Base-by-base conservation (phyloP, 1,140 invertebrate genomes). In the Pseudachorutes palmiensis region DNA sequence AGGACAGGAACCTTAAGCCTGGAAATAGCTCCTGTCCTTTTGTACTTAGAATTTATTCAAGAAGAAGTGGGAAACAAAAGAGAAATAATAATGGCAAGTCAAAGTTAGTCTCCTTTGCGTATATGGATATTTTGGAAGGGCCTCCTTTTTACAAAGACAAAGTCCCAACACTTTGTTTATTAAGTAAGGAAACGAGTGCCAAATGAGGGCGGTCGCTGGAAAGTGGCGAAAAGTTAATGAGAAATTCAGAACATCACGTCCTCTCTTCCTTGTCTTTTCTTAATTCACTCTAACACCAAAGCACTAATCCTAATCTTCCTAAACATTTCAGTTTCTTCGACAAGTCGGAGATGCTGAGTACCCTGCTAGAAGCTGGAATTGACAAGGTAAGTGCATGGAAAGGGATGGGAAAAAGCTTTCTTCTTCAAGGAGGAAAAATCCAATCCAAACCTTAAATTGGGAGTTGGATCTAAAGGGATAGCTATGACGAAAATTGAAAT, bases 291-390 rank as follows among this genome's bases (percentile, higher is more conserved):
- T 60, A 9, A 9, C 36, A 5, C 26, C 9, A 9, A 14, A 16
- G 24, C 29, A 12, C 28, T 26, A 22, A 29, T 28, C 29, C 58
- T 29, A 5, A 29, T 60, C 5, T 60, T 12, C 29, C n/a, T n/a
- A n/a, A n/a, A n/a, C n/a, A n/a, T 29, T 60, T 14, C 59, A 71
- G 70, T 31, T 71, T 71, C 60, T 68, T 64, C 33, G 70, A 71
- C 16, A 71, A 71, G 59, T 61, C 19, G 48, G 70, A 71, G 30
- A 59, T 31, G 30, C 24, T 22, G 29, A 65, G 26, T 31, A 26
- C 64, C n/a, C 41, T 71, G 0, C 36, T 67, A 26, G 66, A 71
- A 16, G 45, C 63, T 5, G 70, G 70, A 19, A 62, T 71, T 55
- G 70, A 71, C 36, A 62, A 68, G 70, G 70, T 71, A 65, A 68